Conservation (phyloP, 2,888 invertebrate species). For the Tinea semifulvella region DNA sequence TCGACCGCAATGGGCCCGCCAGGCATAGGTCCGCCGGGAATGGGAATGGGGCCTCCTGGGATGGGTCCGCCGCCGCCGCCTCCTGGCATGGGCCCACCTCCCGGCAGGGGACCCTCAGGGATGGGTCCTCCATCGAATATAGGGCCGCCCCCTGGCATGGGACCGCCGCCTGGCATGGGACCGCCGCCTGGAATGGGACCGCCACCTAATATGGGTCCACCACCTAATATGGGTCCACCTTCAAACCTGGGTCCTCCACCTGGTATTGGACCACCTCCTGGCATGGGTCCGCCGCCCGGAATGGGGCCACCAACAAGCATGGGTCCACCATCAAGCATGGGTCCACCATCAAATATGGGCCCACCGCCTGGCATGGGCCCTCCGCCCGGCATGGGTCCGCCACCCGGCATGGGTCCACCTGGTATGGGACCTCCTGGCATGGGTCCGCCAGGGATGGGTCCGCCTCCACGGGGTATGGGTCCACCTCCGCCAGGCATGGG, state of each 20-base stretch:
- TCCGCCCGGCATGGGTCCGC: conserved; percentile 8
- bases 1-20: conserved; percentile 34
- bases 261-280: conserved; percentile 26
- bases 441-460: conserved; percentile 19
- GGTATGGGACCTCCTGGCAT: conserved; percentile 30
- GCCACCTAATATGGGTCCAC: conserved; percentile 20
- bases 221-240: conserved; percentile 18
- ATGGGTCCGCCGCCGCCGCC: conserved; percentile 40
- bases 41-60: conserved; percentile 36
- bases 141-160: conserved; percentile 7
- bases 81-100: conserved; percentile 32
- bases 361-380: conserved; percentile 25
- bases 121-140: conserved; percentile 15
- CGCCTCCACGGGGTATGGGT: conserved; percentile 19
- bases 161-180: conserved; percentile 26
- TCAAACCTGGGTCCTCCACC: conserved; percentile 26
- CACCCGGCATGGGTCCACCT: conserved; percentile 18
- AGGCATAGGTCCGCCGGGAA: conserved; percentile 37
- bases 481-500: conserved; percentile 25
- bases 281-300: conserved; percentile 37
- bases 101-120: conserved; percentile 27
- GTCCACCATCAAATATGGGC: conserved; percentile 19
- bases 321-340: conserved; percentile 31
- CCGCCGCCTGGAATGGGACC: conserved; percentile 23
- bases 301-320: conserved; percentile 43